These are phyloP conservation scores for Eristalis intricaria DNA, from an alignment of 2,888 invertebrate species.

Conservation along the genomic window DNA sequence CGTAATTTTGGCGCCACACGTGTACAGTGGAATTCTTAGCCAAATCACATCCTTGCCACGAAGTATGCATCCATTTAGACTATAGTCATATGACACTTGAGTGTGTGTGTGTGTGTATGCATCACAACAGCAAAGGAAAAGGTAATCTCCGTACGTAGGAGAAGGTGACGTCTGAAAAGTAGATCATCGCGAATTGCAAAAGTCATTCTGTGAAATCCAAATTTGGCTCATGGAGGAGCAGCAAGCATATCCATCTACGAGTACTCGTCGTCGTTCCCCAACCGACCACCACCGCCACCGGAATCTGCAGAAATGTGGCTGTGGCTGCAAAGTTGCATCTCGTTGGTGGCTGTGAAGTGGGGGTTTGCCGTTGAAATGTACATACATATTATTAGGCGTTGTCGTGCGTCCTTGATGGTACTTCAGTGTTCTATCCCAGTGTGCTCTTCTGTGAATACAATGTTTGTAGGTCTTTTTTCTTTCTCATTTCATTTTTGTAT, in stretches of 20 bases:
- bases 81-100: too few species aligned
- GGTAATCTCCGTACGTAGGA: conserved; percentile 50
- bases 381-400: conserved; percentile 59
- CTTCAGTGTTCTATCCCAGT: conserved; percentile 50
- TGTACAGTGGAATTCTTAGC: conserved; percentile 28
- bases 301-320: conserved; percentile 8
- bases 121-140: conserved; percentile 37
- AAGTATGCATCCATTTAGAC: not conserved
- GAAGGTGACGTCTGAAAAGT: conserved; percentile 56
- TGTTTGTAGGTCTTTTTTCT: conserved; percentile 29
- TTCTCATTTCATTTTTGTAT: conserved; percentile 1
- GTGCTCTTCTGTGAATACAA: conserved; percentile 54
- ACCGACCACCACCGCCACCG: not conserved
- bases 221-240: conserved; percentile 40
- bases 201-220: conserved; percentile 61
- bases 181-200: conserved; percentile 63
- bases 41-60: conserved; percentile 56
- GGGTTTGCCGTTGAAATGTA: conserved; percentile 52
- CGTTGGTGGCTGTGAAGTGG: conserved; percentile 4
- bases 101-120: not conserved
- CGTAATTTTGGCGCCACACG: conserved; percentile 43
- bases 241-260: not conserved
- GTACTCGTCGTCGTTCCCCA: too few species aligned
- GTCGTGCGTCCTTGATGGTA: conserved; percentile 63
- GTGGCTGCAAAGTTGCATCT: not conserved